Evolutionary conservation across 2,113 vertebrate species (phyloP).

Genomic region (Serinus canaria): DNA sequence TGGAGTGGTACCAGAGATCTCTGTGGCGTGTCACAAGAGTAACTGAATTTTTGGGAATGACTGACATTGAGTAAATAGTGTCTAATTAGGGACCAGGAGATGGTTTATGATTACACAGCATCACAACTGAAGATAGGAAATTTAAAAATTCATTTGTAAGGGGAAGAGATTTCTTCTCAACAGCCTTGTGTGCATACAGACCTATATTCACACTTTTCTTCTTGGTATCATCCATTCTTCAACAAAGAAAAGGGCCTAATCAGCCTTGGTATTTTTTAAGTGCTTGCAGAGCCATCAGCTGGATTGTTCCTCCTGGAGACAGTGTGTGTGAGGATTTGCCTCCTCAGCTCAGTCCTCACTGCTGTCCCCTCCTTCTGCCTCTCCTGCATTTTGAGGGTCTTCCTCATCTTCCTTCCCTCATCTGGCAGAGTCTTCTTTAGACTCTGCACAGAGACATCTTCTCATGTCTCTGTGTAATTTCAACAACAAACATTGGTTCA

Average conservation of each 20-base stretch:
- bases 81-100: neutral
- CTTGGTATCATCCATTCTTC: neutral
- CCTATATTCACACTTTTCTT: neutral
- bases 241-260: neutral
- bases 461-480: neutral
- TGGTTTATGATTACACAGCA: neutral
- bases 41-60: neutral
- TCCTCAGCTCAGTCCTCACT: neutral
- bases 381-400: neutral
- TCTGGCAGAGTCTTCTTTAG: neutral
- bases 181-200: neutral
- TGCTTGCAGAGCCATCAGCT: neutral
- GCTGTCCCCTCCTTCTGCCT: neutral
- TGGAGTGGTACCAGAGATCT: accelerated
- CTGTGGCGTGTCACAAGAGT: accelerated
- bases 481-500: neutral
- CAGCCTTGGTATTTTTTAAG: neutral
- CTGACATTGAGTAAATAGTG: neutral
- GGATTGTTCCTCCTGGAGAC: neutral
- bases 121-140: neutral
- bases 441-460: neutral
- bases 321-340: neutral
- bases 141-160: neutral
- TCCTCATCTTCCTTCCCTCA: neutral
- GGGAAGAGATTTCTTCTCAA: neutral